Base-by-base conservation (phyloP, 2,888 invertebrate genomes). In the Aphodius sticticus region DNA sequence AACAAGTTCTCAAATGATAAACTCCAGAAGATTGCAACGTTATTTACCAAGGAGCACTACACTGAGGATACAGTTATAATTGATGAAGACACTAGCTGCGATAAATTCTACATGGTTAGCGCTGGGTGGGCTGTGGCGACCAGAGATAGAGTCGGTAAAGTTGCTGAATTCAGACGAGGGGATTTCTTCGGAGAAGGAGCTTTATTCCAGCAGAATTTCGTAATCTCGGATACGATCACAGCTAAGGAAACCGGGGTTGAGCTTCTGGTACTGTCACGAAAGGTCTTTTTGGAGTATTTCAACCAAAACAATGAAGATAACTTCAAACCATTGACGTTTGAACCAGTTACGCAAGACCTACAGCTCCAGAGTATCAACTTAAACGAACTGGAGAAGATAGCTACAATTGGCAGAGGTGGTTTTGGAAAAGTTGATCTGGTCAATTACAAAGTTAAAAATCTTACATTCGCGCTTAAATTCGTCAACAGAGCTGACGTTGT, bases 101-200 rank as follows among this genome's bases (percentile, higher is more conserved):
- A 97, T 87, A 96, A 96, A 84, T 97, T 97, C 90, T 97, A 95
- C 87, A 96, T 97, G 80, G 96, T 97, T 85, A 94, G 96, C 82
- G 95, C 95, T 6, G 96, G 96, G 16, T 93, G 74, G 74, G 74
- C 74, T 3, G 74, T 74, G 16, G 16, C 35, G 76, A 94, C 94
- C 12, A 94, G 95, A 86, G 90, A 91, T 35, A 92, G 92, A 9
- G 91, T 91, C 3, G 91, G 91, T 53, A 91, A 90, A 12, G 93
- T 97, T 26, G 94, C 95, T 7, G 90, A 91, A 9, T 91, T 96
- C 26, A 91, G 92, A 37, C 92, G 94, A 70, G 97, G 97, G 0
- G 93, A 96, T 81, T 97, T 95, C 88, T 97, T 97, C 88, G 97
- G 97, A 0, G 97, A 97, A 86, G 94, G 96, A 86, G 97, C 97